Evolutionary conservation across 1,140 invertebrate species (phyloP).

Genomic region (Drosophila arawakana): DNA sequence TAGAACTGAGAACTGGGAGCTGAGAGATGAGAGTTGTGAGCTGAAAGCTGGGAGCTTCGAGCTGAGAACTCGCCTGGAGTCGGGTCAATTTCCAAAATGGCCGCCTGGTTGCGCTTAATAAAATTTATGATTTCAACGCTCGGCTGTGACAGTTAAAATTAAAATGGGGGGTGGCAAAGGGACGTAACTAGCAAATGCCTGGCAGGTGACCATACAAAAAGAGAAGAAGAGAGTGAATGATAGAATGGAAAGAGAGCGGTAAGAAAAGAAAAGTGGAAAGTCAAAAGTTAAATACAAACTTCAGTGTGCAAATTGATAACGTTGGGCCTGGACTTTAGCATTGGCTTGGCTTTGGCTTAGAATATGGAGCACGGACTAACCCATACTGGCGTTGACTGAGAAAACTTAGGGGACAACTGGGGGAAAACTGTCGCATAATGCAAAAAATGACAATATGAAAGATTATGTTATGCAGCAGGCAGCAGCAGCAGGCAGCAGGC

Average conservation of each 20-base stretch:
- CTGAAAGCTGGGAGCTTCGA: constrained; percentile 1
- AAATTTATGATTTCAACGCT: constrained; percentile 81
- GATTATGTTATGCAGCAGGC: constrained; percentile 73
- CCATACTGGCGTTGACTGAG: constrained; percentile 18
- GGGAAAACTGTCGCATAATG: constrained; percentile 59
- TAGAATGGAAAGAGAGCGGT: constrained; percentile 4
- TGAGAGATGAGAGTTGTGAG: background rate
- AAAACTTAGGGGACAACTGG: background rate
- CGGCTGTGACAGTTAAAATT: constrained; percentile 82
- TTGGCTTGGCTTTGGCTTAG: background rate
- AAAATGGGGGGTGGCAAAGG: constrained; percentile 61
- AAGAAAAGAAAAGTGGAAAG: constrained; percentile 67
- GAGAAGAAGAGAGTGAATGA: background rate
- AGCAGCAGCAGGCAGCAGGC: constrained; percentile 11
- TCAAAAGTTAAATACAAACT: constrained; percentile 83
- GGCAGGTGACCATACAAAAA: constrained; percentile 40
- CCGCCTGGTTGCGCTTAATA: constrained; percentile 79
- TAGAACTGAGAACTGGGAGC: constrained; percentile 53
- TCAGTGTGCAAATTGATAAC: constrained; percentile 80
- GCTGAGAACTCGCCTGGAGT: constrained; percentile 30
- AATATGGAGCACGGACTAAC: constrained; percentile 33
- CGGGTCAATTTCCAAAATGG: constrained; percentile 75
- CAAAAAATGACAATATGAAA: constrained; percentile 75
- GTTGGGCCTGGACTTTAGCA: constrained; percentile 34
- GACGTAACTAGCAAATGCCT: constrained; percentile 10